A percentile compares a stretch with the other conserved stretches of the same genome.
Evolutionary conservation across 2,797 vertebrate species (phyloP).

Genomic region (Podarcis lilfordi): DNA sequence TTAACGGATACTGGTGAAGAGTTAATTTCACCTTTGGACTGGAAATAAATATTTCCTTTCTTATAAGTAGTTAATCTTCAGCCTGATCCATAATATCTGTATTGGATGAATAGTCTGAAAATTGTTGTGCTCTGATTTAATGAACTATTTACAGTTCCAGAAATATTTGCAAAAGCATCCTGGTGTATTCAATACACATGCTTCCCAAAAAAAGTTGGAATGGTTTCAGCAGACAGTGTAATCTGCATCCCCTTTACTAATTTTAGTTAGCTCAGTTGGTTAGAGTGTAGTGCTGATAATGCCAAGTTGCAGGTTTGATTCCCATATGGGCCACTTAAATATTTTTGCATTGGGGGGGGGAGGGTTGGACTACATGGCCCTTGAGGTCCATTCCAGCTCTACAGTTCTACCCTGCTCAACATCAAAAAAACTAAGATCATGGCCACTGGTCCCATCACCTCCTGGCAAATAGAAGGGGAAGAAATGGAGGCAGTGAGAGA

Average conservation of each 20-base stretch:
- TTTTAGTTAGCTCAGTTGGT: no score
- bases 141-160: background rate
- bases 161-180: background rate
- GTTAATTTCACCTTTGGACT: background rate
- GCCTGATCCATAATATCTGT: background rate
- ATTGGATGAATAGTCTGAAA: background rate
- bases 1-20: background rate
- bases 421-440: no score
- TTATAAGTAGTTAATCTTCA: background rate
- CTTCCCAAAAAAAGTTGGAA: background rate
- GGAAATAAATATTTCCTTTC: background rate
- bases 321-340: no score
- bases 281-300: no score
- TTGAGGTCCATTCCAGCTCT: no score
- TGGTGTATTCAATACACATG: background rate
- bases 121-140: background rate
- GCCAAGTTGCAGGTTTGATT: no score
- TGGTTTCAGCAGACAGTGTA: background rate
- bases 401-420: no score
- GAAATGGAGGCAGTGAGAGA: no score
- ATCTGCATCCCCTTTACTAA: background rate
- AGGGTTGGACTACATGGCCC: no score
- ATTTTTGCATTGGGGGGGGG: no score
- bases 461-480: no score
- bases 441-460: no score